Evolutionary conservation across 2,113 vertebrate species (phyloP), one percentile per base, ranked within the genome.

Genomic region (Vulpes ferrilata): DNA sequence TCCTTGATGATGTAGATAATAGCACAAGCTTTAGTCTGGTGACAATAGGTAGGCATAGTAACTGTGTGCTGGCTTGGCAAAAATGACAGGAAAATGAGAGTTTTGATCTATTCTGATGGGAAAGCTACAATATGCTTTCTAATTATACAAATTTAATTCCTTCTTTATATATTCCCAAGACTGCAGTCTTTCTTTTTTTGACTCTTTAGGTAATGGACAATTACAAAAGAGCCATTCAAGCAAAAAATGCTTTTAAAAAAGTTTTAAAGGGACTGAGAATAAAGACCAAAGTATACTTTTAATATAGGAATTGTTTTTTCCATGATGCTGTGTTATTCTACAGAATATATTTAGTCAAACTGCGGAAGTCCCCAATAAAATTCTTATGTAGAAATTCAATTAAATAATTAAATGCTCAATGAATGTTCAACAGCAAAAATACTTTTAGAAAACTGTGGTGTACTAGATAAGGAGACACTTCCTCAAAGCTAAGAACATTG

Each of bases 11-110:
- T 88, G 15, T 55, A 30, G 10, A 43, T 96, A 69, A 84, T 23
- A 97, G 78, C 19, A 55, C 0, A 25, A 67, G 86, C n/a, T 13
- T 82, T 85, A 5, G 20, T 71, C 94, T 91, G 96, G 85, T 98
- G 73, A 97, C 87, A 98, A 90, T 1, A 94, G 23, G 30, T 62
- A 93, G 15, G 55, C 6, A 3, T 65, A 88, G 87, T 59, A 53
- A 91, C 64, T 85, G 76, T 43, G 25, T 81, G 51, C 59, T 95
- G 81, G 78, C 59, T 96, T 94, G 97, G 95, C 67, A 96, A 93
- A 91, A 97, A 67, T 15, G 7, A 81, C 62, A 81, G 87, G 43
- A 53, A 96, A 97, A 97, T 88, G 65, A 96, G 30, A 51, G n/a
- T 4, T 38, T 69, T 84, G 60, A 88, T 97, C 53, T 74, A 64